Conservation (phyloP, 53 echinoderm and acorn worm genomes). For the Glandiceps talaboti region DNA sequence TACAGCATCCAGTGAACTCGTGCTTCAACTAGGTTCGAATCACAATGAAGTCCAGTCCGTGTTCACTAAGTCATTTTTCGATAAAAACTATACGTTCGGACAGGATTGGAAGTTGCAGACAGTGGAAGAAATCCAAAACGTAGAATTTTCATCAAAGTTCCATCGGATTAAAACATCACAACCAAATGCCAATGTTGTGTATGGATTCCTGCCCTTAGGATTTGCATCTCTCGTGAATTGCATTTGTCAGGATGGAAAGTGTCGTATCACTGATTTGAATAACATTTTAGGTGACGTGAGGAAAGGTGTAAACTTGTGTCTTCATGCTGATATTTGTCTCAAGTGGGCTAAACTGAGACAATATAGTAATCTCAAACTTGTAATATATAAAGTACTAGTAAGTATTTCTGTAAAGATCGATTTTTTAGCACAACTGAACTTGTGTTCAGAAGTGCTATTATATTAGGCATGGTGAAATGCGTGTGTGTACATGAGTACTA, state of each 20-base stretch:
- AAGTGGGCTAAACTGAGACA: constrained; percentile 17
- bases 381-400: constrained; percentile 24
- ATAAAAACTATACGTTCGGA: neutral
- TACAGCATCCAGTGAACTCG: no score
- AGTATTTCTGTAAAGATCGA: no score
- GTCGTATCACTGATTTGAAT: neutral
- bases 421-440: no score
- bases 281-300: constrained; percentile 17
- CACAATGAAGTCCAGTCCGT: no score
- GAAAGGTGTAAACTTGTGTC: constrained; percentile 34
- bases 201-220: neutral
- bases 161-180: neutral
- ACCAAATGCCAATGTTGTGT: neutral
- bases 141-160: neutral
- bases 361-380: constrained; percentile 9
- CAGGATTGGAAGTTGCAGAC: neutral
- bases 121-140: neutral
- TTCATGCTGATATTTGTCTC: constrained; percentile 26
- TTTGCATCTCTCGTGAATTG: neutral
- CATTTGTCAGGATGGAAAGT: neutral
- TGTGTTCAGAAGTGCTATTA: no score
- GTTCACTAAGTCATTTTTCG: neutral
- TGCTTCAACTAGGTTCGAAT: no score
- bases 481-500: no score
- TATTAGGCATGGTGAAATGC: no score